Percentiles rank a stretch among this genome's conserved stretches.
These are phyloP conservation scores for Phymatocera aterrima DNA, from an alignment of 2,888 invertebrate genomes.

Conservation along the genomic window DNA sequence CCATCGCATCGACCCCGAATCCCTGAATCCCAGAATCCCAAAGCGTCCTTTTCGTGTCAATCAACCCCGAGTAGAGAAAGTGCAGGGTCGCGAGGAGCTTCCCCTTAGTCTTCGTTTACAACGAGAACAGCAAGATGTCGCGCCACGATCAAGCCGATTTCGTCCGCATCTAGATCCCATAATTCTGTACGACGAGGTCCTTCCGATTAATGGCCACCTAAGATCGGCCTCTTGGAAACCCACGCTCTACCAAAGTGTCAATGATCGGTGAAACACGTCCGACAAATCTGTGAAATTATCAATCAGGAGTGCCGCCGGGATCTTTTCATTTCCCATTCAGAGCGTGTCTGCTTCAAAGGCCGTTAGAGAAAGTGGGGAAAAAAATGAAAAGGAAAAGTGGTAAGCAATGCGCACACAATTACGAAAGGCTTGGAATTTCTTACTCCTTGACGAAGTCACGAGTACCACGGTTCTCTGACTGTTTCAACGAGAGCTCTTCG, in stretches of 20 bases:
- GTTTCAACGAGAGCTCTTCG: constrained; percentile 5
- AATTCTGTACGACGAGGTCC: constrained; percentile 1
- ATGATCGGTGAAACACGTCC: background rate
- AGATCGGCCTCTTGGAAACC: background rate
- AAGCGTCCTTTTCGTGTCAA: constrained; percentile 24
- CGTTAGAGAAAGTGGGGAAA: background rate
- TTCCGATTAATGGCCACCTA: constrained; percentile 22
- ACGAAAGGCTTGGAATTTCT: background rate
- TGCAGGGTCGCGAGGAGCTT: constrained; percentile 1
- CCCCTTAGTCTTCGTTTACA: background rate
- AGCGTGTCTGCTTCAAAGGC: background rate
- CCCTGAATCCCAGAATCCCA: background rate
- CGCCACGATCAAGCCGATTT: background rate
- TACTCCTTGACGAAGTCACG: too few relatives aligned
- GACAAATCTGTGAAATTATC: background rate
- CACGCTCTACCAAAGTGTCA: background rate
- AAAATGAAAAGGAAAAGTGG: background rate
- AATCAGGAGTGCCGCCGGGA: background rate
- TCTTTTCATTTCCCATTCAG: background rate
- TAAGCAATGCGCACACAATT: background rate
- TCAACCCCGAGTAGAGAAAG: constrained; percentile 4
- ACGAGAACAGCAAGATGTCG: constrained; percentile 10
- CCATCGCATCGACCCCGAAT: background rate
- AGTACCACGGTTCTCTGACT: background rate
- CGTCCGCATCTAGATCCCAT: background rate